Percentiles rank a stretch among this genome's conserved stretches.
Conservation (phyloP, 2,113 vertebrate species). For the Ramphastos sulfuratus region DNA sequence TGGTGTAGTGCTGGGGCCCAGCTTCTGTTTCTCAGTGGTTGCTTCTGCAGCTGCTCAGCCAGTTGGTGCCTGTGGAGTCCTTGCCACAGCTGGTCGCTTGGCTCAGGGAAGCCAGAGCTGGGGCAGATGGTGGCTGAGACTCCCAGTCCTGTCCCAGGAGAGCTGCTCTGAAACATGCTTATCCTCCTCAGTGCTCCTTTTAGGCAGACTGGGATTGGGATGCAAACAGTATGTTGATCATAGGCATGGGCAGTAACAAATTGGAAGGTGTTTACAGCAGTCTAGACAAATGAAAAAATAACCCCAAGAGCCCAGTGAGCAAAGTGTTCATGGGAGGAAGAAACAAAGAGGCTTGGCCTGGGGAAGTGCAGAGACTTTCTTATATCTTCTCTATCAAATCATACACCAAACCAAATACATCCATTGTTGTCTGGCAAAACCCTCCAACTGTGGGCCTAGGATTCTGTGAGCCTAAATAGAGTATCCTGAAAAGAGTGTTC, state of each 20-base stretch:
- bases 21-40: neutral
- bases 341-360: neutral
- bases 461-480: neutral
- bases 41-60: neutral
- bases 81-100: accelerated
- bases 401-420: neutral
- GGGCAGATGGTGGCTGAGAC: neutral
- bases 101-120: neutral
- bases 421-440: neutral
- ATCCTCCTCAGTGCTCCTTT: neutral
- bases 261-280: neutral
- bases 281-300: neutral
- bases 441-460: neutral
- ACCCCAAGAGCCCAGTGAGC: neutral
- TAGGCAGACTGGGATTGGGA: neutral
- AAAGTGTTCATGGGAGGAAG: neutral
- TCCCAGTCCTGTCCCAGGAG: accelerated
- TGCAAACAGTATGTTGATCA: neutral
- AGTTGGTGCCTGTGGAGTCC: neutral
- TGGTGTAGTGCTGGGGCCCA: neutral
- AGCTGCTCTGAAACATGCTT: neutral
- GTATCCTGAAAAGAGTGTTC: neutral
- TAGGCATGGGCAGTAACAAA: neutral
- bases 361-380: neutral
- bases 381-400: neutral